Conservation (phyloP, 2,797 vertebrate genomes). For the Mycteria americana region DNA sequence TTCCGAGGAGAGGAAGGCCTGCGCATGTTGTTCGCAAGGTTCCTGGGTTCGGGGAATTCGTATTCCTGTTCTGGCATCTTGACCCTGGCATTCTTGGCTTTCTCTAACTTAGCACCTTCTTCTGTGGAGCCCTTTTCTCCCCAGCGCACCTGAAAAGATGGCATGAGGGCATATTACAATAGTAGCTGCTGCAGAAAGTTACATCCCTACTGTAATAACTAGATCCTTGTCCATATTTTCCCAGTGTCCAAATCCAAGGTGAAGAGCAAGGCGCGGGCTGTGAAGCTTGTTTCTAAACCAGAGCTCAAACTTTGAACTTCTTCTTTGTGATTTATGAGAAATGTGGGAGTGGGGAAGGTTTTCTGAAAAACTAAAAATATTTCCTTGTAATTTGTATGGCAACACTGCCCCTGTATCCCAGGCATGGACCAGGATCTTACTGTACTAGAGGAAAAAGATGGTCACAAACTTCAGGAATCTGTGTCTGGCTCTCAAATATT, state of each 20-base stretch:
- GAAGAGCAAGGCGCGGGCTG: background rate
- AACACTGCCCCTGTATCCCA: background rate
- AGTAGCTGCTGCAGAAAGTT: background rate
- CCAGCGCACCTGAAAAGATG: constrained; percentile 89
- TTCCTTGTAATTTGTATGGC: background rate
- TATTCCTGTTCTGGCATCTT: constrained; percentile 97
- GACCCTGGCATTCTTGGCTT: constrained; percentile 95
- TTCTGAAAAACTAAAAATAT: background rate
- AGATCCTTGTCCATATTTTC: background rate
- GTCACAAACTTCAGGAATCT: background rate
- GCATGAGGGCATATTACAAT: background rate
- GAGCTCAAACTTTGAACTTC: background rate
- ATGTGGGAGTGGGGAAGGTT: background rate
- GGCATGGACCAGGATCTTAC: accelerated
- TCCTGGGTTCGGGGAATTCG: constrained; percentile 77
- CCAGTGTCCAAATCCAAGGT: background rate
- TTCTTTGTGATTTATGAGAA: background rate
- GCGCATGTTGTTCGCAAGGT: constrained; percentile 86
- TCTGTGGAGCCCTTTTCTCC: constrained; percentile 97
- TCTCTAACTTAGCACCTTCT: constrained; percentile 96
- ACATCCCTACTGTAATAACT: background rate
- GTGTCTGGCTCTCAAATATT: background rate
- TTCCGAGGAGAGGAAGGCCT: constrained; percentile 81
- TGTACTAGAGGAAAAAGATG: background rate
- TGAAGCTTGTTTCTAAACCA: background rate